These are phyloP conservation scores for Cydia fagiglandana DNA, from an alignment of 1,140 invertebrate genomes.

Conservation along the genomic window DNA sequence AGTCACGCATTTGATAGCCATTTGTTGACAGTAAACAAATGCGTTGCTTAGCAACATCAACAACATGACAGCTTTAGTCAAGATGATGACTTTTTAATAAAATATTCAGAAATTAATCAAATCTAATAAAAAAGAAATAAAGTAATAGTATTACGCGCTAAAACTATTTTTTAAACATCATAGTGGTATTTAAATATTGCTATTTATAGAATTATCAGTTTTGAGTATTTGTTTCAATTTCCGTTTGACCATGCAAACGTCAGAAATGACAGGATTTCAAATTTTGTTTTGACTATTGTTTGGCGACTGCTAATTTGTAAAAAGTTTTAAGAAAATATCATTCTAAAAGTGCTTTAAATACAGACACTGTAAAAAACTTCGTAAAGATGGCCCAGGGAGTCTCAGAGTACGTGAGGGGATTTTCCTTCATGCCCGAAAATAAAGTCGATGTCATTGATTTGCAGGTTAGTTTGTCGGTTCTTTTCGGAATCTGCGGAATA, in stretches of 20 bases:
- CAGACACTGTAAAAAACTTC: neutral
- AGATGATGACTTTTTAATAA: too few species aligned
- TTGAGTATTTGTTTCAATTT: neutral
- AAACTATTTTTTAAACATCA: neutral
- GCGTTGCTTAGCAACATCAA: slow-evolving; percentile 7
- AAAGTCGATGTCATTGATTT: slow-evolving; percentile 52
- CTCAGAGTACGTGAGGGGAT: slow-evolving; percentile 54
- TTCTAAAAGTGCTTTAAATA: neutral
- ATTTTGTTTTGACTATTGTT: slow-evolving; percentile 31
- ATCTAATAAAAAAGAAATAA: too few species aligned
- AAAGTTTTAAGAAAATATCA: slow-evolving; percentile 20
- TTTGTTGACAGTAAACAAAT: slow-evolving; percentile 19
- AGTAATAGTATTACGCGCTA: neutral
- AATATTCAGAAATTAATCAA: too few species aligned
- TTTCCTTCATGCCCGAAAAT: slow-evolving; percentile 61
- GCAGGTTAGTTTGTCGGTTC: slow-evolving; percentile 43
- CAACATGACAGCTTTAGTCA: neutral
- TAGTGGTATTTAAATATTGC: too few species aligned
- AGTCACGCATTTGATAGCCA: neutral
- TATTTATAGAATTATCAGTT: too few species aligned
- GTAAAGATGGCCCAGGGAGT: slow-evolving; percentile 6
- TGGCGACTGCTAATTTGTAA: neutral
- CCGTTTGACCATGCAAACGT: neutral
- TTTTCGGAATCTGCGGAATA: too few species aligned
- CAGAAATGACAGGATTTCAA: neutral